Evolutionary conservation across 2,888 invertebrate genomes (phyloP), one percentile per base, ranked within the genome.

Genomic region (Amaurobius ferox): DNA sequence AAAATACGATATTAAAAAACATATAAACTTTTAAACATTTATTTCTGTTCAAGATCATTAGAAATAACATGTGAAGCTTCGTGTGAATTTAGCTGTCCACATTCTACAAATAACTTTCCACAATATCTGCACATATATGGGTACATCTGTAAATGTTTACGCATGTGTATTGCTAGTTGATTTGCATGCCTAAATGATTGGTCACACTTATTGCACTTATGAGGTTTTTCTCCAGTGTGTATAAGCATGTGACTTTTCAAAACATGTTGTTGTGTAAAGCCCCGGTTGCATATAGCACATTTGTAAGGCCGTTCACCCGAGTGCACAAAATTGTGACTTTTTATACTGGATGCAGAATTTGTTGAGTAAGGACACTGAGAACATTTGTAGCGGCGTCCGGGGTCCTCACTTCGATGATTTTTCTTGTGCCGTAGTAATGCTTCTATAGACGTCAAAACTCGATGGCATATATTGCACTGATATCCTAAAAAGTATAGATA

Each of bases 41-140:
- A n/a, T n/a, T n/a, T n/a, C n/a, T n/a, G n/a, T n/a, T n/a, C n/a
- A n/a, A n/a, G n/a, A n/a, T n/a, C n/a, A n/a, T 16, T 16, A 44
- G 44, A 44, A 2, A 28, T n/a, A 1, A 39, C 6, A 74, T 74
- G 74, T 19, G 64, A 39, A 1, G 11, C n/a, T 9, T 74, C 74
- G 44, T 74, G 64, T 6, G 19, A 19, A 64, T 16, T 35, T 19
- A 66, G 32, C n/a, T 64, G 23, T 16, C 23, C 30, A 40, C 26
- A 28, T 28, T 61, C 73, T 19, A 74, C 64, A 64, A 66, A 74
- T 3, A 16, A 23, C 64, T 74, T 64, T 26, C 64, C 26, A 29
- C 74, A 74, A 26, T 35, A 74, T 30, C 64, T 74, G 29, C 74
- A 74, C 74, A 74, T 74, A 19, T 74, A 74, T 1, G 64, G 64